Conservation (phyloP, 2,797 vertebrate species). For the Dermochelys coriacea region DNA sequence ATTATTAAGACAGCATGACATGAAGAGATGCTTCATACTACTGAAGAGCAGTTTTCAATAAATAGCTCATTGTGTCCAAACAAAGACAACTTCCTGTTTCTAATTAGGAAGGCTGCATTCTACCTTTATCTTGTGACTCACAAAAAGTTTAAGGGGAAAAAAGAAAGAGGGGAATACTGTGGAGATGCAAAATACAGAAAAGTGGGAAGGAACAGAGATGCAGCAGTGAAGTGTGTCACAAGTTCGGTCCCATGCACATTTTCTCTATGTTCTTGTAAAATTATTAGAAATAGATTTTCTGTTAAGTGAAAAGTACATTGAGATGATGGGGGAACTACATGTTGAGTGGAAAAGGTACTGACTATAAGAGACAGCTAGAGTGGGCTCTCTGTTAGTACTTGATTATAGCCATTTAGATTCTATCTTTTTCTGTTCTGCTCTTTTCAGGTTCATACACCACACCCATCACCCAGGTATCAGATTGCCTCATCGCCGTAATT, state of each 20-base stretch:
- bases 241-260: not conserved
- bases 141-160: not conserved
- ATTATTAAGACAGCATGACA: constrained; percentile 54
- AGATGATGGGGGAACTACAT: not conserved
- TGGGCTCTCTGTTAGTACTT: not conserved
- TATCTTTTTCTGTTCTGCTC: not conserved
- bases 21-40: constrained; percentile 52
- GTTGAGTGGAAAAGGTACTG: not conserved
- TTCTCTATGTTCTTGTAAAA: not conserved
- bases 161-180: not conserved
- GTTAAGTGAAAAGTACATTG: not conserved
- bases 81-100: constrained; percentile 60
- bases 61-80: constrained; percentile 68
- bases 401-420: not conserved
- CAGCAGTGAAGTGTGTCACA: not conserved
- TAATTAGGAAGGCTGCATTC: constrained; percentile 34
- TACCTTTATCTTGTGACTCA: constrained; percentile 33
- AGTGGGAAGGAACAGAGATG: not conserved
- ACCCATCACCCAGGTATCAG: fast-evolving
- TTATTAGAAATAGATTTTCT: not conserved
- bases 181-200: not conserved
- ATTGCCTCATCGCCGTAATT: not conserved
- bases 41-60: constrained; percentile 67
- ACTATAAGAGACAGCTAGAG: not conserved
- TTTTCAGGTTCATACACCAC: not conserved